Conservation (phyloP, 2,888 invertebrate species). For the Toxonevra muliebris region DNA sequence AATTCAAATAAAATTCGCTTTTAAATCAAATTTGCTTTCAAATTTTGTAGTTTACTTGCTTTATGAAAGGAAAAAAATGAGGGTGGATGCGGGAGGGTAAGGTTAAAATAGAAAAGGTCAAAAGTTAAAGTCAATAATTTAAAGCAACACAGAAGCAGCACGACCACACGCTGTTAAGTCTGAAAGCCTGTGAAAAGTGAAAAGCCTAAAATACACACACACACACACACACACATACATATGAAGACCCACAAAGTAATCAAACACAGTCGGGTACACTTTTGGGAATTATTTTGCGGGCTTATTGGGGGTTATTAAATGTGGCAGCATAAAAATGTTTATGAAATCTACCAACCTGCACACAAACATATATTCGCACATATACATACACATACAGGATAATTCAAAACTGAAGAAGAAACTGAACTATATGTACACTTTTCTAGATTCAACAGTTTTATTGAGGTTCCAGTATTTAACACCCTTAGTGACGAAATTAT, state of each 20-base stretch:
- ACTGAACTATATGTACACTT: too few relatives aligned
- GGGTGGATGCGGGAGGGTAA: too few relatives aligned
- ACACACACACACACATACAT: not conserved
- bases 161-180: not conserved
- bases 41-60: not conserved
- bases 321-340: constrained; percentile 14
- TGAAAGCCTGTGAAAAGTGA: not conserved
- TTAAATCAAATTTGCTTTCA: not conserved
- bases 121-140: constrained; percentile 23
- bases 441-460: too few relatives aligned
- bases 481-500: too few relatives aligned
- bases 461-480: too few relatives aligned
- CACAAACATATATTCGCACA: not conserved
- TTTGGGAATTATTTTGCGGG: constrained; percentile 26
- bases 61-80: not conserved
- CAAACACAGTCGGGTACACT: constrained; percentile 20
- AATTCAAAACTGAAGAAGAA: too few relatives aligned
- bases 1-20: not conserved
- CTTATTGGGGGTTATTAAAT: constrained; percentile 21
- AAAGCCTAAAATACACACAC: not conserved
- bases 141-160: not conserved
- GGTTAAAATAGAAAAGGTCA: constrained; percentile 9
- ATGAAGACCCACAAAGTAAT: constrained; percentile 5
- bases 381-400: not conserved
- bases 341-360: not conserved